Evolutionary conservation across 2,797 vertebrate genomes (phyloP), one percentile per base, ranked within the genome.

Genomic region (Pachyuromys duprasi): DNA sequence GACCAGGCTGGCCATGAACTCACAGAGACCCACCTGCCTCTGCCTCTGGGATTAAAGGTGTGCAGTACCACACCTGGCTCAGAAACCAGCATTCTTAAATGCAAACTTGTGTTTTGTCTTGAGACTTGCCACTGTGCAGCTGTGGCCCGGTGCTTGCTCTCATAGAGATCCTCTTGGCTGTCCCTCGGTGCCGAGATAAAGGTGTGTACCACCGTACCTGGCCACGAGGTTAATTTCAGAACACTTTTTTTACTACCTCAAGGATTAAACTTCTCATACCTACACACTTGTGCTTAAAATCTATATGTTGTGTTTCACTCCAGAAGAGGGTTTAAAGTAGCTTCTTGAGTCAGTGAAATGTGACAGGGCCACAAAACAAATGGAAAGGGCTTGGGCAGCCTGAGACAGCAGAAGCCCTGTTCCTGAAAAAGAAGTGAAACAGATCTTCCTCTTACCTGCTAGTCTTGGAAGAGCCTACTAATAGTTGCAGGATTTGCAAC

Each of bases 301-400:
- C 36, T 62, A 13, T 39, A 63, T 72, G 31, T 90, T 87, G 39
- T 95, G 12, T 81, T 53, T 94, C 69, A 33, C 70, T 88, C 24
- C 76, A 80, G 24, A 89, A 91, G 91, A 80, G 70, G 31, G 82
- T 55, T 91, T 86, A 82, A 79, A 28, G 57, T 69, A 8, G 18
- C 72, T 86, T 89, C n/a, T 74, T 74, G 80, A 63, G 55, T 81
- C 83, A 75, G 39, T 83, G 49, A 91, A 81, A 33, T 93, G 33
- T 31, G 83, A 62, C 57, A 93, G 86, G n/a, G 81, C 57, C 65
- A 88, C 65, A 86, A 26, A 31, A 13, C 49, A 26, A 2, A 28
- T 11, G 14, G 22, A 4, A 72, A 20, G 13, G n/a, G 49, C 24
- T 63, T 45, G 24, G 3, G 1, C 24, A 26, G 42, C 53, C 28